These are phyloP conservation scores for Lutjanus erythropterus DNA, from an alignment of 2,113 vertebrate genomes.

Conservation along the genomic window DNA sequence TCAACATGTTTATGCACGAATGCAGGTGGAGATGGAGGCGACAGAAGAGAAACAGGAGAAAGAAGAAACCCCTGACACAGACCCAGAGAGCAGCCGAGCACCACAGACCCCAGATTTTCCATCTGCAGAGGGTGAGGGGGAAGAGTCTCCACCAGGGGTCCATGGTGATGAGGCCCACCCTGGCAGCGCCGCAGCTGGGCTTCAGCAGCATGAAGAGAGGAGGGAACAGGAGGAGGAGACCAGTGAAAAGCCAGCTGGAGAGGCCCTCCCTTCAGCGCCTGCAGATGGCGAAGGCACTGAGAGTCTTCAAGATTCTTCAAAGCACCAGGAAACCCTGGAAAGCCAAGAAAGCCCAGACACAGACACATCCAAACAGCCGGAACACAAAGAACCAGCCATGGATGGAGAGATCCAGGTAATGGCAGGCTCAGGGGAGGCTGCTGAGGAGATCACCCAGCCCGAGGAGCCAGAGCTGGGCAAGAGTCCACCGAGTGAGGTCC, in stretches of 20 bases:
- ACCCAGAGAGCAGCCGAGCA: slow-evolving; percentile 3
- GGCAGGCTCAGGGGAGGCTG: slow-evolving; percentile 22
- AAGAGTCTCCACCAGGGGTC: slow-evolving; percentile 41
- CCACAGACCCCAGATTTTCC: slow-evolving; percentile 11
- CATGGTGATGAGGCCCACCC: slow-evolving; percentile 31
- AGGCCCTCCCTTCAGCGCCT: slow-evolving; percentile 29
- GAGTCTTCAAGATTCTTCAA: slow-evolving; percentile 31
- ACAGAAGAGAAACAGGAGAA: slow-evolving; percentile 23
- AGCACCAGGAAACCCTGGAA: slow-evolving; percentile 12
- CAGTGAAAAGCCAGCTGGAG: slow-evolving; percentile 44
- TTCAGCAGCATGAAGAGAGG: slow-evolving; percentile 36
- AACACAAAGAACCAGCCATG: slow-evolving; percentile 18
- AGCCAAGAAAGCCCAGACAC: slow-evolving; percentile 32
- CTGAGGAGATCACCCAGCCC: slow-evolving; percentile 32
- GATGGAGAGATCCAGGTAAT: slow-evolving; percentile 46
- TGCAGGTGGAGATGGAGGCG: slow-evolving; percentile 69
- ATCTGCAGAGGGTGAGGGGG: slow-evolving; percentile 26
- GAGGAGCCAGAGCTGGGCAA: slow-evolving; percentile 39
- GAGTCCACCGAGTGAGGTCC: slow-evolving; percentile 31
- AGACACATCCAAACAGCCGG: slow-evolving; percentile 20
- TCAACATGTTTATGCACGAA: not conserved
- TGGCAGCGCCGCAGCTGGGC: slow-evolving; percentile 4
- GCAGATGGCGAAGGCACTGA: slow-evolving; percentile 41
- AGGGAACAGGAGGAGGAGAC: slow-evolving; percentile 25
- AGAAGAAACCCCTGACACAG: slow-evolving; percentile 24